Base-by-base conservation (phyloP, 2,113 vertebrate species). In the Xerus inauris region DNA sequence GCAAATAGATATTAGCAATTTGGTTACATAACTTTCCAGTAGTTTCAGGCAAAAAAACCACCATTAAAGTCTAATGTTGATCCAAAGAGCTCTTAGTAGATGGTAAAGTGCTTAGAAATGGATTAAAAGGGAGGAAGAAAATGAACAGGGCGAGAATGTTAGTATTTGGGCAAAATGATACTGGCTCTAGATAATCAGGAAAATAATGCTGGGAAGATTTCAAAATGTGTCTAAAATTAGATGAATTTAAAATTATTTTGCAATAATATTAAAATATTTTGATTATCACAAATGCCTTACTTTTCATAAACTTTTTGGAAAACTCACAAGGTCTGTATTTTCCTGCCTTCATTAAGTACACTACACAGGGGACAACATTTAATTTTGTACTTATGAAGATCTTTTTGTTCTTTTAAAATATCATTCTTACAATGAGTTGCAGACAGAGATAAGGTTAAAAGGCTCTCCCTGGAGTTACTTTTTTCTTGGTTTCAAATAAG, bases 401-500 rank as follows among this genome's bases (percentile, higher is more conserved):
- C 26, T 77, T 85, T 75, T 38, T 81, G 22, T 82, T 92, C 49
- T 49, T 84, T 89, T 79, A 87, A 77, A 75, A 87, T 28, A 32
- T 35, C n/a, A 8, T 49, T 86, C 64, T 67, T 72, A 24, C 17
- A 59, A 59, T 59, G 47, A 83, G 40, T 3, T 77, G n/a, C 35
- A 75, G 26, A 19, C 8, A 80, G 49, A 82, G 59, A 20, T 57
- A 35, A 28, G 6, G 42, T 88, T 82, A 82, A 94, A 77, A 24
- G 65, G 19, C 5, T 30, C 24, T 47, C 38, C 2, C 32, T 87
- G 49, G 77, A 54, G 35, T 72, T 82, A 79, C n/a, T 28, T 77
- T 88, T 67, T 90, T 90, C 19, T 73, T 90, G 87, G 28, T 73
- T 92, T 76, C 81, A 71, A 65, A 89, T 51, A 73, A 89, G 57